Percentiles rank a stretch among this genome's conserved stretches.
phyloP scores from a whole-genome alignment of 2,797 vertebrate genomes.

The Helarctos malayanus region DNA sequence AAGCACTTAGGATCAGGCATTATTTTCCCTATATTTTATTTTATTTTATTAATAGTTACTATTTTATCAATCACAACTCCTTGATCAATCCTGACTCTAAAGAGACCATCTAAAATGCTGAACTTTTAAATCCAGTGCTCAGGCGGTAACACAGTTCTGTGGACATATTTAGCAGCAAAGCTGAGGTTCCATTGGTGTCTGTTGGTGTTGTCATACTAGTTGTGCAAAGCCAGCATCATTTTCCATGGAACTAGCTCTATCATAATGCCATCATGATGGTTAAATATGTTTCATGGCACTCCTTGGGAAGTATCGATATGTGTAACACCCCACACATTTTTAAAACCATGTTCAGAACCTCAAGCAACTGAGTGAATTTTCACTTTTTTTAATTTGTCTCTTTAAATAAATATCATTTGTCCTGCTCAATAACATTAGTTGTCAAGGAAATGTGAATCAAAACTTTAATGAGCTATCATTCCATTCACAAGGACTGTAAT shows the following conservation, averaged over 20 bases:
- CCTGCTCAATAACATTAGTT: background rate
- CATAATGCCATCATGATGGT: background rate
- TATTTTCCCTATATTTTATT: background rate
- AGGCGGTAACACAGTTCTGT: too few species aligned
- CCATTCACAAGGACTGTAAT: background rate
- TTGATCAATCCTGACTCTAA: background rate
- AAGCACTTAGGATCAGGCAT: background rate
- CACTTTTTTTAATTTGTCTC: background rate
- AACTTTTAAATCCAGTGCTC: background rate
- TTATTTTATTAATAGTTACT: background rate
- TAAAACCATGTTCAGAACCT: background rate
- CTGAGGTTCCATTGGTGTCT: background rate
- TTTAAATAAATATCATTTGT: background rate
- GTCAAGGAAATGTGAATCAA: background rate
- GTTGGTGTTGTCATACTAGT: accelerated
- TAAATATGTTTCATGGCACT: background rate
- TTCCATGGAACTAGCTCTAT: background rate
- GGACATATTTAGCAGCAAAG: background rate
- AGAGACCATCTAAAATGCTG: background rate
- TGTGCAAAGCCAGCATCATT: background rate
- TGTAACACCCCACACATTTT: background rate
- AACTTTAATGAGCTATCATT: background rate
- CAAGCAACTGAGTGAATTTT: background rate
- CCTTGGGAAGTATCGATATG: background rate
- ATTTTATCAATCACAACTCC: background rate